Conservation (phyloP, 2,888 invertebrate species). For the Odiellus spinosus region DNA sequence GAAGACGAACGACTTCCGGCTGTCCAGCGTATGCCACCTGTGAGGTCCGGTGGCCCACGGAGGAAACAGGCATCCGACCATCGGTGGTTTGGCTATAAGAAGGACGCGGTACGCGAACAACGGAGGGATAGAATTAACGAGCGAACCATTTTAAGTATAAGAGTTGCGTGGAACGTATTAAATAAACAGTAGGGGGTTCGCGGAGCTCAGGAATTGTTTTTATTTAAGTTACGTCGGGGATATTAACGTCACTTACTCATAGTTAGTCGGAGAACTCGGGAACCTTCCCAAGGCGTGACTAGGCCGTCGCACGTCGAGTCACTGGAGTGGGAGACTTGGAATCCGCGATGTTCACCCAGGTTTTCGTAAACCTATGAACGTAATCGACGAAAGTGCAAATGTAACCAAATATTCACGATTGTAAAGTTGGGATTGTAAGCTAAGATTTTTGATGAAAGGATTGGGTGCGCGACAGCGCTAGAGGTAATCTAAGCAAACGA, state of each 20-base stretch:
- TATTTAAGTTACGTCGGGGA: not conserved
- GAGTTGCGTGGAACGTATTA: no score
- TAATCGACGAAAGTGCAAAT: no score
- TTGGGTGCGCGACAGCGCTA: no score
- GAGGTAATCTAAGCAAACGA: no score
- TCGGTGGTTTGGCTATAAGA: slow-evolving; percentile 50
- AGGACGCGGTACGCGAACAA: slow-evolving; percentile 2
- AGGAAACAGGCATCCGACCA: slow-evolving; percentile 32
- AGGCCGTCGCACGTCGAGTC: slow-evolving; percentile 86
- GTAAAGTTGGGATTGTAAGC: no score
- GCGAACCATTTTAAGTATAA: no score
- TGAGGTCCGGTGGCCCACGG: slow-evolving; percentile 13
- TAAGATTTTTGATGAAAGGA: no score
- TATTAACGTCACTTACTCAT: slow-evolving; percentile 42
- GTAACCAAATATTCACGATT: no score
- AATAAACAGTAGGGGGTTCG: no score
- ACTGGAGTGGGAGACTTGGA: slow-evolving; percentile 44
- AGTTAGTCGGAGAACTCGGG: slow-evolving; percentile 62
- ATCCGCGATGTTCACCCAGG: slow-evolving; percentile 24
- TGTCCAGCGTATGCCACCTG: slow-evolving; percentile 19
- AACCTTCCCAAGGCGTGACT: slow-evolving; percentile 74
- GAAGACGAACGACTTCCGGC: slow-evolving; percentile 16
- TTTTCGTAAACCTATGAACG: slow-evolving; percentile 19
- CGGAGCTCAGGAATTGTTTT: not conserved
- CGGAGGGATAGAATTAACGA: no score